These are phyloP conservation scores for Popillia japonica DNA, from an alignment of 1,140 invertebrate species.

Conservation along the genomic window DNA sequence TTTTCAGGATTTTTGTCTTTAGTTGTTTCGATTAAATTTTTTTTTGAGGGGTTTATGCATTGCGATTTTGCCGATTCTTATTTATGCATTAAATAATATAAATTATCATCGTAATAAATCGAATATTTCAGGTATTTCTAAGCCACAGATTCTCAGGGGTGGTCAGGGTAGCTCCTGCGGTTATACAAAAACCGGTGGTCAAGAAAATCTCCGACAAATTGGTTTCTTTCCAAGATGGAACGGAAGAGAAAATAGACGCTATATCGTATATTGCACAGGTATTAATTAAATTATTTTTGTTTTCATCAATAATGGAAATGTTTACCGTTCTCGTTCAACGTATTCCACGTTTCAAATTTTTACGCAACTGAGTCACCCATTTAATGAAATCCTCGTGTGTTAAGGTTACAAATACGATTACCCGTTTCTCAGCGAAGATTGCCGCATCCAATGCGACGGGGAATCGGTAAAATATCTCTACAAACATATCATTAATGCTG, in stretches of 20 bases:
- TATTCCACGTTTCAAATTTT: background rate
- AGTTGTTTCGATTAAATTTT: too few species aligned
- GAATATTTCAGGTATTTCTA: constrained; percentile 32
- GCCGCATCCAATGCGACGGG: constrained; percentile 68
- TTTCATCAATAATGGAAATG: background rate
- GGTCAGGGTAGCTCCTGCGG: background rate
- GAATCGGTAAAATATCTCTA: constrained; percentile 73
- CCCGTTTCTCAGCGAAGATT: constrained; percentile 71
- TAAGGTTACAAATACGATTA: constrained; percentile 73
- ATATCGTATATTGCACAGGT: constrained; percentile 38
- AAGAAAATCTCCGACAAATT: constrained; percentile 6
- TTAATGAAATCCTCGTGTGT: background rate
- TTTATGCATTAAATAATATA: too few species aligned
- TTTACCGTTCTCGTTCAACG: background rate
- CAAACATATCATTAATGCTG: constrained; percentile 77
- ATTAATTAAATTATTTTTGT: background rate
- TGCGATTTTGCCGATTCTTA: too few species aligned
- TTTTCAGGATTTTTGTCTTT: too few species aligned
- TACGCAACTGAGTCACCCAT: background rate
- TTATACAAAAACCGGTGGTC: constrained; percentile 27
- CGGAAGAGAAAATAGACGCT: background rate
- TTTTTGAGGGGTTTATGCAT: too few species aligned
- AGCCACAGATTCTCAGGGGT: constrained; percentile 22
- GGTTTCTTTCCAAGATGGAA: constrained; percentile 19
- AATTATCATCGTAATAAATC: too few species aligned